These are phyloP conservation scores for Tupaia tana DNA, from an alignment of 2,113 vertebrate genomes.

Conservation along the genomic window DNA sequence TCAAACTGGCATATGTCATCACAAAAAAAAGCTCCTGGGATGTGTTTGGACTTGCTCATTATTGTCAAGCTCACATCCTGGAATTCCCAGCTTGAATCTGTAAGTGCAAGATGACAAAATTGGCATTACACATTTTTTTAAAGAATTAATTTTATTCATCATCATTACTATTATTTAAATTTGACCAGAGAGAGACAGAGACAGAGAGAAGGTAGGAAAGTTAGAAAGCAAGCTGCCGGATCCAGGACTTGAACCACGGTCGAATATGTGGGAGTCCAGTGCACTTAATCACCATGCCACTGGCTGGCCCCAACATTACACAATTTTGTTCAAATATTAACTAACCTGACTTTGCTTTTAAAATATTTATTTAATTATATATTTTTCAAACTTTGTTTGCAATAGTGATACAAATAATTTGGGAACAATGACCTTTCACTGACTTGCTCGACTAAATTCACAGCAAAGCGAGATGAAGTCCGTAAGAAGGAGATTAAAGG, in stretches of 20 bases:
- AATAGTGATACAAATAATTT: background rate
- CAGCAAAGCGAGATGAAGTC: background rate
- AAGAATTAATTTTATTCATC: no score
- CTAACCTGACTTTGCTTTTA: constrained; percentile 7
- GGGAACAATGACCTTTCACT: constrained; percentile 22
- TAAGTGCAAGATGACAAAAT: constrained; percentile 22
- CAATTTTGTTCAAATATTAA: constrained; percentile 44
- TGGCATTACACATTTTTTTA: constrained; percentile 16
- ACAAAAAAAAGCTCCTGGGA: background rate
- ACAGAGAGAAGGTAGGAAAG: no score
- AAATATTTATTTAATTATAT: constrained; percentile 32
- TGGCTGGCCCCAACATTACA: background rate
- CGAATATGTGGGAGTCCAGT: no score
- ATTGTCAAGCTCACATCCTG: background rate
- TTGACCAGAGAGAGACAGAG: no score
- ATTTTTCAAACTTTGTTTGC: background rate
- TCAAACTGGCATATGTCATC: constrained; percentile 22
- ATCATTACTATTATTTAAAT: no score
- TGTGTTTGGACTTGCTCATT: background rate
- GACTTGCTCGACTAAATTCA: constrained; percentile 20
- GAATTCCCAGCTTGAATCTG: background rate
- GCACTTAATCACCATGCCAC: no score
- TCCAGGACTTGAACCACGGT: no score
- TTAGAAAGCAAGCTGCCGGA: no score
- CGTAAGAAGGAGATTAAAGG: background rate